These are phyloP conservation scores for Caenorhabditis imperialis DNA, from an alignment of 2,888 invertebrate species.

Conservation along the genomic window DNA sequence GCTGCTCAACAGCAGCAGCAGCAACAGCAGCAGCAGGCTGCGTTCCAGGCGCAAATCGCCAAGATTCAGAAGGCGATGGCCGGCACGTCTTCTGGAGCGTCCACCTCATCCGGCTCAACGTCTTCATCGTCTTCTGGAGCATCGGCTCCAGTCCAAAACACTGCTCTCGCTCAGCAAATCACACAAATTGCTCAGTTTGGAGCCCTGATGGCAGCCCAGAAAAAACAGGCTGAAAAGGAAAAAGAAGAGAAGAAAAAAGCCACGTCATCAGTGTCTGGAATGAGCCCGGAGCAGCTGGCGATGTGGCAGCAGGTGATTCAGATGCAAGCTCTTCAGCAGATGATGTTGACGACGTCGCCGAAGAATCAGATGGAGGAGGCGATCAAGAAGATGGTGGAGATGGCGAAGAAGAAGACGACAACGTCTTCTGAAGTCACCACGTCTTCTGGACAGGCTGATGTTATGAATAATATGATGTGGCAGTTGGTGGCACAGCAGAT, in stretches of 20 bases:
- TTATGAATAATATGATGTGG: constrained; percentile 57
- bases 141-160: constrained; percentile 8
- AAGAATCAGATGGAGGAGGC: constrained; percentile 38
- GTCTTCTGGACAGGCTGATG: constrained; percentile 7
- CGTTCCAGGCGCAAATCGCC: constrained; percentile 12
- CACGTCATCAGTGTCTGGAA: not conserved
- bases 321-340: constrained; percentile 17
- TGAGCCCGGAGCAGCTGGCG: constrained; percentile 26
- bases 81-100: constrained; percentile 1
- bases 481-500: constrained; percentile 54
- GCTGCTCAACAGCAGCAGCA: constrained; percentile 47
- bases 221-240: constrained; percentile 2
- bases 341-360: constrained; percentile 12
- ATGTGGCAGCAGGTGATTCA: constrained; percentile 47
- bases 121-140: not conserved
- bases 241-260: not conserved
- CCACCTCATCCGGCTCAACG: not conserved
- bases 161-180: constrained; percentile 16
- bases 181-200: constrained; percentile 25
- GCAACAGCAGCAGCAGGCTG: constrained; percentile 32
- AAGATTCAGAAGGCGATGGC: constrained; percentile 13
- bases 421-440: constrained; percentile 5
- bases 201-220: constrained; percentile 14
- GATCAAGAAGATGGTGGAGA: constrained; percentile 42
- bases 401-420: constrained; percentile 27